phyloP scores from a whole-genome alignment of 53 echinoderm and acorn worm species.

The Crossaster papposus region DNA sequence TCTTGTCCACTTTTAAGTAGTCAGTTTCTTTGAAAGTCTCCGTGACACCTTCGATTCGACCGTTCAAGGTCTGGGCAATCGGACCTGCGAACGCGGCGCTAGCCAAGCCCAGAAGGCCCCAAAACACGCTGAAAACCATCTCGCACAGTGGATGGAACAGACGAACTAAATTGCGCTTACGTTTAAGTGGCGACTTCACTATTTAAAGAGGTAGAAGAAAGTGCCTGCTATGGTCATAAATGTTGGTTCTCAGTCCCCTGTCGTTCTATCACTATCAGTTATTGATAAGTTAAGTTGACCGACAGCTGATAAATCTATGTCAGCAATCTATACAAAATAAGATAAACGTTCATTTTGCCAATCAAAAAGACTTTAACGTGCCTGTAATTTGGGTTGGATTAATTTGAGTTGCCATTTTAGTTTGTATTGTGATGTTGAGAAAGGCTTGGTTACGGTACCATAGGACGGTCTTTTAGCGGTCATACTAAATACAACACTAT shows the following conservation, averaged over 20 bases:
- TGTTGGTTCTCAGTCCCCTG: neutral
- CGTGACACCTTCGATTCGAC: constrained; percentile 71
- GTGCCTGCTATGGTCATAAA: neutral
- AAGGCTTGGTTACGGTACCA: no score
- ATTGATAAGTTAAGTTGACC: neutral
- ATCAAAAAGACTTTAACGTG: neutral
- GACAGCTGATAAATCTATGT: no score
- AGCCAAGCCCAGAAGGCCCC: constrained; percentile 10
- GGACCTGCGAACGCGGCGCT: constrained; percentile 41
- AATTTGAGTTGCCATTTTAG: neutral
- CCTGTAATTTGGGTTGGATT: neutral
- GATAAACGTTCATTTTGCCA: neutral
- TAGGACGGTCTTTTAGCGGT: no score
- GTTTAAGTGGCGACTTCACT: neutral
- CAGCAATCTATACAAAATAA: no score
- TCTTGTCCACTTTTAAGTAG: constrained; percentile 67
- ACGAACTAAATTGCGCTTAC: neutral
- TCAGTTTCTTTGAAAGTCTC: constrained; percentile 58
- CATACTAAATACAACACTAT: no score
- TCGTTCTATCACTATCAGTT: neutral
- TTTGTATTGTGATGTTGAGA: neutral
- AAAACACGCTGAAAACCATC: constrained; percentile 32
- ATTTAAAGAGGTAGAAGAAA: neutral
- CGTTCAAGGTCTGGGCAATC: constrained; percentile 62
- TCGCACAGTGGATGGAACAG: neutral